Base-by-base conservation (phyloP, 2,888 invertebrate genomes). In the Dicyrtomina minuta region DNA sequence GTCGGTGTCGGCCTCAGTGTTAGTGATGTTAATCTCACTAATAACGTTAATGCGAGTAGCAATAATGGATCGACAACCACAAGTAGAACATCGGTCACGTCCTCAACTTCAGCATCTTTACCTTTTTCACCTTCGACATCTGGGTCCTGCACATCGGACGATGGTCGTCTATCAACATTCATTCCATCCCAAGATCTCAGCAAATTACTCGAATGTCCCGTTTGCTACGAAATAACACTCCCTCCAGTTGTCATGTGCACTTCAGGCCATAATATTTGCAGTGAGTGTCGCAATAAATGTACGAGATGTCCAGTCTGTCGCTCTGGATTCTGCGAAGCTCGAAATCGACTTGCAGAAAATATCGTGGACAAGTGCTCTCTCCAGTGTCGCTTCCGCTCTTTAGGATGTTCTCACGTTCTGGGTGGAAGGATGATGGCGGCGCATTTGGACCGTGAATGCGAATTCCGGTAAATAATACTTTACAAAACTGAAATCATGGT, bases 301-400 rank as follows among this genome's bases (percentile, higher is more conserved):
- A n/a, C 33, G 12, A 70, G 13, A 10, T 75, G 75, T 68, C 73
- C 75, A 8, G 39, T 61, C 1, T 75, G 75, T 60, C 41, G 74
- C 5, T 65, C 70, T 5, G 15, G 20, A 12, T 68, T 75, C 39
- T 39, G 70, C 3, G 27, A 33, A 0, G 67, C 73, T 10, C 24
- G 75, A n/a, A 73, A 74, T 53, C 51, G 64, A 17, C 68, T 74
- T 13, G 73, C 73, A 0, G 75, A 75, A 46, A 61, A 70, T 8
- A 69, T 75, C 15, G 61, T 73, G 43, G 73, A 74, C 17, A 70
- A 71, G 24, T 73, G 72, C 46, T n/a, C 20, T 0, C 17, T 75
- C 24, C 56, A 46, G 10, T 75, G 75, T 53, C 68, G 66, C 17
- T 70, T 68, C 59, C 58, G 44, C 10, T 55, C 70, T 13, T 27